These are phyloP conservation scores for Eledone cirrhosa DNA, from an alignment of 2,888 invertebrate species.

Conservation along the genomic window DNA sequence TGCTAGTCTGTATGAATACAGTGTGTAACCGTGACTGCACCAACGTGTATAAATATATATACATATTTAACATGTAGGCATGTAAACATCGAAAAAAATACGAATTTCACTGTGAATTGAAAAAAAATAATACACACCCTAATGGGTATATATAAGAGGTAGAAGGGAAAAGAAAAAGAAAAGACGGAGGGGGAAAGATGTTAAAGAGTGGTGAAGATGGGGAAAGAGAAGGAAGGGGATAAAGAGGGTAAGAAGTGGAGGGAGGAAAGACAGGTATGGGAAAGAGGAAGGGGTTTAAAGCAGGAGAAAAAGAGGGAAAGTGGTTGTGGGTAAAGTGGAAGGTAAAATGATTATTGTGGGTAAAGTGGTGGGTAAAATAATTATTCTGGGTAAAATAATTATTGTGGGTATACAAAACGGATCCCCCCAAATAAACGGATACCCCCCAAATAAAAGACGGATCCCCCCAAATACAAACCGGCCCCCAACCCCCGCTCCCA, in stretches of 20 bases:
- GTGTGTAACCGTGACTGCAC: not conserved
- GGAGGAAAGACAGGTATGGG: not conserved
- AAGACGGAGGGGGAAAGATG: not conserved
- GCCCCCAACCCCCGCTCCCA: not conserved
- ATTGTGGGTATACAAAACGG: too few relatives aligned
- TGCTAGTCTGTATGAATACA: too few relatives aligned
- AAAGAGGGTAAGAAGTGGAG: not conserved
- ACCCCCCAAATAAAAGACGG: too few relatives aligned
- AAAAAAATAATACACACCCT: not conserved
- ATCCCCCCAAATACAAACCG: too few relatives aligned
- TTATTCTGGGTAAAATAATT: too few relatives aligned
- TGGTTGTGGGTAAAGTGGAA: not conserved
- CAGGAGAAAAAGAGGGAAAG: not conserved
- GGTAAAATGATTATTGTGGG: too few relatives aligned
- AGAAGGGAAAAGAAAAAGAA: not conserved
- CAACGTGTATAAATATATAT: not conserved
- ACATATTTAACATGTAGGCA: not conserved
- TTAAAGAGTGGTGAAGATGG: not conserved
- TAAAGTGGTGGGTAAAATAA: too few relatives aligned
- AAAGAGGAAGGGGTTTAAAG: not conserved
- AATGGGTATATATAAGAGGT: not conserved
- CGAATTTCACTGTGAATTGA: too few relatives aligned
- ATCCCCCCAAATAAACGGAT: too few relatives aligned
- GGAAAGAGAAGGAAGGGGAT: not conserved
- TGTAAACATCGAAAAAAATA: not conserved